phyloP scores from a whole-genome alignment of 2,113 vertebrate species.

The Pachyramphus minor region DNA sequence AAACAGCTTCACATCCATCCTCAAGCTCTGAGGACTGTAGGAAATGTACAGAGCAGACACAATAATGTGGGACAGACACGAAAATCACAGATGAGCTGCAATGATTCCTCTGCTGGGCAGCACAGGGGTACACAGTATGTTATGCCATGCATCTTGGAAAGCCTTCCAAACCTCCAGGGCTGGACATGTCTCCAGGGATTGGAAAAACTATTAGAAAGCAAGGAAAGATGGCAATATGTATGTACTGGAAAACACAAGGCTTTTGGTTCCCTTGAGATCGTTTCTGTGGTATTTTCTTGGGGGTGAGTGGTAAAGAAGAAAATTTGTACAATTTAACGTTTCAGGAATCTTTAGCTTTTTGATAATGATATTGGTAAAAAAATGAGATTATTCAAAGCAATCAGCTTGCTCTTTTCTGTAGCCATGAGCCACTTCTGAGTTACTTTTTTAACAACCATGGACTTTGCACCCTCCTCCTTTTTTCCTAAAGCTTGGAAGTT shows the following conservation, averaged over 20 bases:
- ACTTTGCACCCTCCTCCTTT: not conserved
- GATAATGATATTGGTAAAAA: not conserved
- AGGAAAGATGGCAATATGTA: not conserved
- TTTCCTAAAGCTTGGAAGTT: not conserved
- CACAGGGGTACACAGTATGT: too few species aligned
- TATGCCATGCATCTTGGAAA: not conserved
- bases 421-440: not conserved
- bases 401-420: not conserved
- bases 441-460: not conserved
- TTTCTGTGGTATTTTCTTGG: not conserved
- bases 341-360: not conserved
- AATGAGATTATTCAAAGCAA: not conserved
- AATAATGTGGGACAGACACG: not conserved
- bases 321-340: not conserved
- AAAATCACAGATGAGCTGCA: not conserved
- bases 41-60: not conserved
- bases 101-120: not conserved
- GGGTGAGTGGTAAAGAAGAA: not conserved
- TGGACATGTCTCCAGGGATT: not conserved
- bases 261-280: not conserved
- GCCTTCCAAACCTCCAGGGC: not conserved
- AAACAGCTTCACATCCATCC: not conserved
- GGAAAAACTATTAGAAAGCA: not conserved
- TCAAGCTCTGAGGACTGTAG: not conserved
- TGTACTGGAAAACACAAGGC: not conserved